phyloP scores from a whole-genome alignment of 2,113 vertebrate species.

The Halichoeres trimaculatus region DNA sequence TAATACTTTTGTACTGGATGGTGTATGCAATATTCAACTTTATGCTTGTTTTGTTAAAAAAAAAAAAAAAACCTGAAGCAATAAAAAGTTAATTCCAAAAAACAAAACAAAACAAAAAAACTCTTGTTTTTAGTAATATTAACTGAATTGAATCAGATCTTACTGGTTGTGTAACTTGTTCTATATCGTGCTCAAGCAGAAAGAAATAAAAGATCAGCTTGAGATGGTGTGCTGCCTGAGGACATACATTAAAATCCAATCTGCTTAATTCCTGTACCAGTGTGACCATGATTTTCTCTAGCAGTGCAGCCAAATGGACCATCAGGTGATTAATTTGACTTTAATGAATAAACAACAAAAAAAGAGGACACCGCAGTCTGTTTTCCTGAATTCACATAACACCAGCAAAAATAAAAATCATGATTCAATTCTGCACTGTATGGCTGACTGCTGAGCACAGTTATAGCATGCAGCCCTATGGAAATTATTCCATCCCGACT shows the following conservation, averaged over 20 bases:
- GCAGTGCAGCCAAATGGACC: not conserved
- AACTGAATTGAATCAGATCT: too few species aligned
- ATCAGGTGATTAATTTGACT: slow-evolving; percentile 17
- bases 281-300: slow-evolving; percentile 5
- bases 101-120: too few species aligned
- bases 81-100: too few species aligned
- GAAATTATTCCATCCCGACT: slow-evolving; percentile 18
- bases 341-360: not conserved
- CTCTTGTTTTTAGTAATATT: too few species aligned
- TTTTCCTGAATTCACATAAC: not conserved
- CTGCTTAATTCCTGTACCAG: not conserved
- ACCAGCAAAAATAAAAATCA: not conserved
- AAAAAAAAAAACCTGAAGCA: too few species aligned
- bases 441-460: not conserved
- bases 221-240: not conserved
- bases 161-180: not conserved
- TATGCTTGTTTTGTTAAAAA: too few species aligned
- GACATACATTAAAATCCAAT: not conserved
- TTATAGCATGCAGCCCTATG: slow-evolving; percentile 17
- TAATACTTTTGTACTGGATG: too few species aligned
- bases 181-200: not conserved
- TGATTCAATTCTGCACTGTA: slow-evolving; percentile 9
- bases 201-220: not conserved
- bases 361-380: not conserved
- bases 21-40: too few species aligned